Conservation (phyloP, 2,888 invertebrate species). For the Scaptomyza tumidula region DNA sequence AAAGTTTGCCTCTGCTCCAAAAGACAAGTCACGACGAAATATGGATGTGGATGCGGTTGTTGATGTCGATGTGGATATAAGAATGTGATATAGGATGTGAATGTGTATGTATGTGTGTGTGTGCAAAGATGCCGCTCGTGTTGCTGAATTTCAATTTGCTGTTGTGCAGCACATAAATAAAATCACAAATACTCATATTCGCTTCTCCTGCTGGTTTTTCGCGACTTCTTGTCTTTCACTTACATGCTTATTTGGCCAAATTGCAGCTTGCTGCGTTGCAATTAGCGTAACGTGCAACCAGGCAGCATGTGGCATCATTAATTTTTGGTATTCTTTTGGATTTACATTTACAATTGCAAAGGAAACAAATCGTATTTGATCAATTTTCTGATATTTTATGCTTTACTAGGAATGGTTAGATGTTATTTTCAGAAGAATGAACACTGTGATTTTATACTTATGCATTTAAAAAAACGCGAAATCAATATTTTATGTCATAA, state of each 20-base stretch:
- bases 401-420: no score
- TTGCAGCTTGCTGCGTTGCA: slow-evolving; percentile 18
- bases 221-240: slow-evolving; percentile 11
- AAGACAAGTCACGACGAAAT: slow-evolving; percentile 15
- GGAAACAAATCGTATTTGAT: neutral
- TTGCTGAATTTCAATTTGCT: slow-evolving; percentile 72
- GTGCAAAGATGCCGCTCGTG: slow-evolving; percentile 45
- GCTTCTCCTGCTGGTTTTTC: neutral
- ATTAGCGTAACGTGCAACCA: slow-evolving; percentile 17
- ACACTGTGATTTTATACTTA: no score
- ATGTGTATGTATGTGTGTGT: neutral
- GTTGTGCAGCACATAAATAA: slow-evolving; percentile 65
- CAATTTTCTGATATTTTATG: no score
- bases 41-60: slow-evolving; percentile 3
- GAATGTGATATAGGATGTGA: neutral
- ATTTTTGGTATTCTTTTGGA: neutral
- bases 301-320: neutral
- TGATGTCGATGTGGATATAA: neutral
- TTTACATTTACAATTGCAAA: neutral
- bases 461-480: no score
- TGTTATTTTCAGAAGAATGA: no score
- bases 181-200: neutral
- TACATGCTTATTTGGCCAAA: slow-evolving; percentile 20
- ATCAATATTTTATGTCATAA: no score
- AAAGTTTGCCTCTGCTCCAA: slow-evolving; percentile 38